phyloP scores from a whole-genome alignment of 2,888 invertebrate species.

The Strigamia transsilvanica region DNA sequence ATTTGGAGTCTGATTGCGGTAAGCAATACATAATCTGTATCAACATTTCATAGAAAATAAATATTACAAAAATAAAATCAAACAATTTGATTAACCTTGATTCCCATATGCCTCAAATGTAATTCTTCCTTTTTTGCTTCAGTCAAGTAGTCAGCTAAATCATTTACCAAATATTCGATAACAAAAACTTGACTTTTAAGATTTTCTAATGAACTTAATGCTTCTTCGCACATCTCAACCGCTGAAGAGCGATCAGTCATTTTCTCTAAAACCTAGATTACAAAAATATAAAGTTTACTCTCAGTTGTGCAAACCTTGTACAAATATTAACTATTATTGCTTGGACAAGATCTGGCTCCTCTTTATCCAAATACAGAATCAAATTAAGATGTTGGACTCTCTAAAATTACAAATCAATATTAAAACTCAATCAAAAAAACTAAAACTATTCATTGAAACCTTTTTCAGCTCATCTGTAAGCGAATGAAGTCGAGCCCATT shows the following conservation, averaged over 20 bases:
- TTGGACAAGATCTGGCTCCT: background rate
- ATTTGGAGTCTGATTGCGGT: background rate
- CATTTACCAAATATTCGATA: constrained; percentile 13
- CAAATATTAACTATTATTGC: background rate
- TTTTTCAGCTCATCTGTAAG: background rate
- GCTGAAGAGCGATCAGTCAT: background rate
- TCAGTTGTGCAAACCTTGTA: background rate
- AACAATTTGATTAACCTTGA: background rate
- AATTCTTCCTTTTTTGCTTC: background rate
- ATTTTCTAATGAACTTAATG: background rate
- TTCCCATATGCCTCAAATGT: background rate
- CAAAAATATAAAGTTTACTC: background rate
- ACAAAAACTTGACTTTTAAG: background rate
- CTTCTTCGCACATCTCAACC: background rate
- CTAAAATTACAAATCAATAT: background rate
- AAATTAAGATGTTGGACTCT: background rate
- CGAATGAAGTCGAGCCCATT: background rate
- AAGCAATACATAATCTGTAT: constrained; percentile 28
- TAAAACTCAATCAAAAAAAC: background rate
- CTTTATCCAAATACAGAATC: constrained; percentile 8
- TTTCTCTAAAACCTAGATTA: background rate
- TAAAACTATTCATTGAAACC: background rate
- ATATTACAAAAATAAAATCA: background rate
- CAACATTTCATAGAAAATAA: background rate
- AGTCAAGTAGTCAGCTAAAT: background rate